A percentile compares a stretch with the other conserved stretches of the same genome.
phyloP scores from a whole-genome alignment of 2,888 invertebrate genomes.

The Lithophane socia region DNA sequence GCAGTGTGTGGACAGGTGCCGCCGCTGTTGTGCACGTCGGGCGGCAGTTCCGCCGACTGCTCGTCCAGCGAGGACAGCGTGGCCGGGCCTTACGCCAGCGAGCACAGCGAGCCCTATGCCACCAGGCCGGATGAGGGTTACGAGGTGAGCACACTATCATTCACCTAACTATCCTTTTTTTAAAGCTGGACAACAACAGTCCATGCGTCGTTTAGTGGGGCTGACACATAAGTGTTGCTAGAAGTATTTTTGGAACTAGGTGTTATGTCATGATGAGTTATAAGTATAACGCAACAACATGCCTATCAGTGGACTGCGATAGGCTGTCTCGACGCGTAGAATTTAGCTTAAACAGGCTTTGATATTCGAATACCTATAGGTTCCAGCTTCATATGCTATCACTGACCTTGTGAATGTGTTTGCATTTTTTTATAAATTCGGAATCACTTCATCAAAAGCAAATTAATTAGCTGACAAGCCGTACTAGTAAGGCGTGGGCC shows the following conservation, averaged over 20 bases:
- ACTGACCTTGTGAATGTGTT: background rate
- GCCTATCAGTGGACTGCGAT: background rate
- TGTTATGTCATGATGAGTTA: too few species aligned
- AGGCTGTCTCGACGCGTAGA: background rate
- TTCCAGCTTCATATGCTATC: background rate
- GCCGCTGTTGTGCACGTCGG: constrained; percentile 80
- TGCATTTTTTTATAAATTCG: background rate
- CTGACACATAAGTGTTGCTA: too few species aligned
- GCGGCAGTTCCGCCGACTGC: constrained; percentile 80
- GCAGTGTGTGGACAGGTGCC: constrained; percentile 80
- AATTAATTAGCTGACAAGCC: constrained; percentile 1
- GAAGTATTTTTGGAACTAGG: too few species aligned
- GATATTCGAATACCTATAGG: background rate
- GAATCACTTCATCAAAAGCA: constrained; percentile 7
- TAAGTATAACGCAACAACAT: background rate
- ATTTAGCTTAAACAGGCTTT: background rate
- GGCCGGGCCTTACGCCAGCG: constrained; percentile 82
- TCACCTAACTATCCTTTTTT: background rate
- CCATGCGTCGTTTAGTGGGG: background rate
- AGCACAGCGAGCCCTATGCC: constrained; percentile 85
- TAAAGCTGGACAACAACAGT: background rate
- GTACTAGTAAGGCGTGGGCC: constrained; percentile 12
- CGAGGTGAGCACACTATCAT: constrained; percentile 77
- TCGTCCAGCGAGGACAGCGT: constrained; percentile 85
- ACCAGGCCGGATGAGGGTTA: constrained; percentile 91